These are phyloP conservation scores for Moxostoma hubbsi DNA, from an alignment of 2,797 vertebrate species.

Conservation along the genomic window DNA sequence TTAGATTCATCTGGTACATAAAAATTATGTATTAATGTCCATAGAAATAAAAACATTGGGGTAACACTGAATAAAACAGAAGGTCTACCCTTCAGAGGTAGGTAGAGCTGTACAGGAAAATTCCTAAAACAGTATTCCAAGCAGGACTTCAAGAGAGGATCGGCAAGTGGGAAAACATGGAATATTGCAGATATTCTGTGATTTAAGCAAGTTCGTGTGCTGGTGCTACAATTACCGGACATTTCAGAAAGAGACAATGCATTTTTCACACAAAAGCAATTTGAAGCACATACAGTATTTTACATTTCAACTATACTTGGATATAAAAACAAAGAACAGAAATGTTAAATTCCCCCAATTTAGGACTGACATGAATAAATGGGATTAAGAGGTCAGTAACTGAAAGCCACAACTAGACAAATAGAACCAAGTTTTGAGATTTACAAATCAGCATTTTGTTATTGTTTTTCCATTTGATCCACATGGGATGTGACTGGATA, in stretches of 20 bases:
- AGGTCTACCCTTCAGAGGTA: conserved; percentile 59
- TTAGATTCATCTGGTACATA: conserved; percentile 56
- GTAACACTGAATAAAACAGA: conserved; percentile 83
- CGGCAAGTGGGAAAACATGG: conserved; percentile 33
- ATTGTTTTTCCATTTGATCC: conserved; percentile 39
- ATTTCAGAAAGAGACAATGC: conserved; percentile 59
- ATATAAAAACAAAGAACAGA: conserved; percentile 59
- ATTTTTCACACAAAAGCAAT: conserved; percentile 56
- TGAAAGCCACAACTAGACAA: conserved; percentile 41
- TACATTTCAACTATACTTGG: conserved; percentile 57
- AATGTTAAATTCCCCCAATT: conserved; percentile 44
- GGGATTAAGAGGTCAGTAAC: conserved; percentile 50
- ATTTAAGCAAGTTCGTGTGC: conserved; percentile 57
- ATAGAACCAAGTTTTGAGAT: background rate
- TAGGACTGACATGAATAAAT: conserved; percentile 43
- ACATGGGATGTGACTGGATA: conserved; percentile 48
- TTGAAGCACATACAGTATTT: conserved; percentile 59
- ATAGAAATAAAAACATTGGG: conserved; percentile 75
- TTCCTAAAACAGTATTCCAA: conserved; percentile 54
- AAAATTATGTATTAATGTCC: conserved; percentile 76
- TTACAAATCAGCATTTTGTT: conserved; percentile 10
- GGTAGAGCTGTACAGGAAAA: conserved; percentile 53
- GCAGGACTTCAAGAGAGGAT: conserved; percentile 39
- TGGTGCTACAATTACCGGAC: conserved; percentile 62
- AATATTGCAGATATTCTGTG: conserved; percentile 53